Evolutionary conservation across 2,888 invertebrate species (phyloP), one percentile per base, ranked within the genome.

Genomic region (Syritta pipiens): DNA sequence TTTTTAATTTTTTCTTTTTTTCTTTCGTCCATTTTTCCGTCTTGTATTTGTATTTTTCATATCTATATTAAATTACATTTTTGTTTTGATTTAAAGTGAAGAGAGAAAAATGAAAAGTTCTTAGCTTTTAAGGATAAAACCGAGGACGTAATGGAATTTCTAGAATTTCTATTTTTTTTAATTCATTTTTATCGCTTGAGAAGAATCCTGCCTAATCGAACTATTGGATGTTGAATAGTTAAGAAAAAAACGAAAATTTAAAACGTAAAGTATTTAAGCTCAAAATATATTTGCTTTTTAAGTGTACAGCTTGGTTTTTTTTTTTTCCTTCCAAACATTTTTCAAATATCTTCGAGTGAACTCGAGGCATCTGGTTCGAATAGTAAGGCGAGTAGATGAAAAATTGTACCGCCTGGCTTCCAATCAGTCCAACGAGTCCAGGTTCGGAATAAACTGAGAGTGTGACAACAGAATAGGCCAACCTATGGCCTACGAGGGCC

Each of bases 211-310:
- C 65, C 77, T 59, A 49, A 22, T 17, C 12, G 42, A 71, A 77
- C 60, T 53, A 77, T 60, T 65, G 65, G 35, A 71, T 55, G 71
- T 71, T 65, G 28, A 67, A 71, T 77, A 71, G 59, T 7, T 71
- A n/a, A n/a, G 35, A 55, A 65, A 68, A 9, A 76, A 76, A 67
- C 51, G 71, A 71, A 65, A 14, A 71, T 65, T 60, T 63, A n/a
- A 49, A 75, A 68, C 32, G 37, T 55, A 48, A 62, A 62, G 48
- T 49, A 40, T 67, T 48, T 71, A 77, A 71, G 77, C 77, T 71
- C 71, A 77, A 71, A 65, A 60, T 67, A 59, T 59, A 65, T 77
- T 71, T 57, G 71, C 77, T 77, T 71, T 40, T 60, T 60, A 77
- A 77, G 65, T 77, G 71, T 53, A 65, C 14, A 44, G 10, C 7